phyloP scores from a whole-genome alignment of 2,888 invertebrate genomes.

The Watsonalla binaria region DNA sequence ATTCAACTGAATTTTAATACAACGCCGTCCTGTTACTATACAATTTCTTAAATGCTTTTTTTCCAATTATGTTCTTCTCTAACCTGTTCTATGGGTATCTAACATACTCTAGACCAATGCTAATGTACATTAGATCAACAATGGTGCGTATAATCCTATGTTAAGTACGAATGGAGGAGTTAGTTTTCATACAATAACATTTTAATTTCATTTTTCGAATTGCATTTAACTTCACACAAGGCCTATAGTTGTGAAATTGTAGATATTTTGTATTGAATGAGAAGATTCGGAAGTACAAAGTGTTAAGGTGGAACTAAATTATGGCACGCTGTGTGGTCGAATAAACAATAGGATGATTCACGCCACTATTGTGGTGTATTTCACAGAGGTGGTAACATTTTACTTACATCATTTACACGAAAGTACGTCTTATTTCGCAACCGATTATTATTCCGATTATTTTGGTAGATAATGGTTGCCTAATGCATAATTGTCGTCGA shows the following conservation, averaged over 20 bases:
- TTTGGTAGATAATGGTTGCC: too few species aligned
- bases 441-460: too few species aligned
- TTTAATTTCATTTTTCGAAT: constrained; percentile 27
- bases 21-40: not conserved
- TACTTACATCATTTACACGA: too few species aligned
- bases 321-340: not conserved
- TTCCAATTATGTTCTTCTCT: not conserved
- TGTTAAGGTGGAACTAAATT: constrained; percentile 23
- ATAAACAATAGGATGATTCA: too few species aligned
- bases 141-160: constrained; percentile 25
- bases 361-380: too few species aligned
- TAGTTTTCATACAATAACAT: constrained; percentile 10
- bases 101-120: not conserved
- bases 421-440: too few species aligned
- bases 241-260: constrained; percentile 54
- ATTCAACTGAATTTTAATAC: constrained; percentile 3
- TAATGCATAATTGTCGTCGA: too few species aligned
- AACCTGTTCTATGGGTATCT: constrained; percentile 1
- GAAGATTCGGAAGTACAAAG: constrained; percentile 45
- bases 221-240: constrained; percentile 68
- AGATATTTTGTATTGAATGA: constrained; percentile 44
- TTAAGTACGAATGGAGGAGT: constrained; percentile 8
- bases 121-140: constrained; percentile 20
- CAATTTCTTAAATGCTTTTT: not conserved
- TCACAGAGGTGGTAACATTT: too few species aligned